Evolutionary conservation across 2,113 vertebrate genomes (phyloP), one percentile per base, ranked within the genome.

Genomic region (Struthio camelus): DNA sequence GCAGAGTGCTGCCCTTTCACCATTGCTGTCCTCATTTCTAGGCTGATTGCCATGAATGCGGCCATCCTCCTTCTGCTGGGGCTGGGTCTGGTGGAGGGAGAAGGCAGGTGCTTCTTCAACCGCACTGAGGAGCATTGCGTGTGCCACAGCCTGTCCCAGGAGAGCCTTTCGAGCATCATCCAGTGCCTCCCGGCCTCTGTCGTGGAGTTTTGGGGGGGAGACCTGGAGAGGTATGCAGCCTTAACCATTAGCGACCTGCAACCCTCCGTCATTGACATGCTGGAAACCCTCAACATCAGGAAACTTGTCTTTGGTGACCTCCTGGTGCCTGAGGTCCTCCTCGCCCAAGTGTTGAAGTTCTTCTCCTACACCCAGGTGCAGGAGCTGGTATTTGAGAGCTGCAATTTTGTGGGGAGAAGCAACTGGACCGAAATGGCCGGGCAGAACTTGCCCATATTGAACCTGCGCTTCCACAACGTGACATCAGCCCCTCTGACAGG

Each of bases 151-250:
- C 94, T 97, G 22, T 76, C 91, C 1, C 27, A 94, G 48, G 15
- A 96, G 34, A 97, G 85, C 0, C 0, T 71, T 1, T 16, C 71
- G 81, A 96, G 87, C 67, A 65, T 97, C 56, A 20, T 96, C 4
- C 85, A 94, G 32, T 98, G 98, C 71, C 4, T 96, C 2, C 3
- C 54, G 3, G 98, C 98, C 2, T 24, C 85, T 0, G 90, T 96
- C 0, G 96, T 98, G 88, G 96, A 98, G 94, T 96, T 98, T 7
- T 36, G 25, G 14, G 98, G 96, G 0, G 98, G 98, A 20, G 97
- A 94, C 4, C 64, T 97, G 80, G 73, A 97, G n/a, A 71, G 13
- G 8, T 97, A 98, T 5, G 1, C 22, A 11, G n/a, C 5, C 5
- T n/a, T 94, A 36, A 69, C 62, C 84, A 51, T 94, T 34, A 0